Evolutionary conservation across 53 echinoderm and acorn worm genomes (phyloP), one percentile per base, ranked within the genome.

Genomic region (Mesocentrotus franciscanus): DNA sequence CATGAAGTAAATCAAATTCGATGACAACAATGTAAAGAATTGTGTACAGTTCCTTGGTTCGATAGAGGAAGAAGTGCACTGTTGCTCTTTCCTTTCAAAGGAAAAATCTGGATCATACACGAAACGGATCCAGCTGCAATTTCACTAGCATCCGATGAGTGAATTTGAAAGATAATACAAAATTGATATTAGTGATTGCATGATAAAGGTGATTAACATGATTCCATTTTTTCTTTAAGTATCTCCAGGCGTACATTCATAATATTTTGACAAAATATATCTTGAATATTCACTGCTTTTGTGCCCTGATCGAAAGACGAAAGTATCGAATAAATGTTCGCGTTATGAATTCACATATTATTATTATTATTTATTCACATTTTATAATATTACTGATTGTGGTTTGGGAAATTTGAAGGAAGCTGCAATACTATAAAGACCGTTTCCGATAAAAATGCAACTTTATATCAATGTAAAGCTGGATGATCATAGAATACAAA

Each of bases 111-210:
- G 74, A 74, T 74, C 14, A 0, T 32, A 74, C 32, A 10, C 9
- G 30, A 74, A 74, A 74, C 84, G 84, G 49, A 84, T 49, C 17
- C 84, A 84, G 84, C 84, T 84, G 84, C 49, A 42, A 13, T 42
- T 84, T 24, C 36, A 20, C 24, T 42, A 10, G 32, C 49, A 49
- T 84, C 39, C 24, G 42, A 84, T 84, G 49, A 84, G 49, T 84
- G 84, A 84, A 12, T 84, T 24, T 18, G 20, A 42, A 84, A 9
- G 49, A 84, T 84, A 18, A 84, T 84, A 39, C 36, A 84, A 22
- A 16, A 39, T 42, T 84, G 20, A 84, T 84, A 84, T 8, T 14
- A 66, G 8, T 84, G 49, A 74, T 84, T 0, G 49, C 49, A 49
- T 49, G 15, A 33, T 78, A 29, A 78, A 13, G 39, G 49, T 84